A percentile compares a stretch with the other conserved stretches of the same genome.
phyloP scores from a whole-genome alignment of 2,797 vertebrate genomes.

The Alosa sapidissima region DNA sequence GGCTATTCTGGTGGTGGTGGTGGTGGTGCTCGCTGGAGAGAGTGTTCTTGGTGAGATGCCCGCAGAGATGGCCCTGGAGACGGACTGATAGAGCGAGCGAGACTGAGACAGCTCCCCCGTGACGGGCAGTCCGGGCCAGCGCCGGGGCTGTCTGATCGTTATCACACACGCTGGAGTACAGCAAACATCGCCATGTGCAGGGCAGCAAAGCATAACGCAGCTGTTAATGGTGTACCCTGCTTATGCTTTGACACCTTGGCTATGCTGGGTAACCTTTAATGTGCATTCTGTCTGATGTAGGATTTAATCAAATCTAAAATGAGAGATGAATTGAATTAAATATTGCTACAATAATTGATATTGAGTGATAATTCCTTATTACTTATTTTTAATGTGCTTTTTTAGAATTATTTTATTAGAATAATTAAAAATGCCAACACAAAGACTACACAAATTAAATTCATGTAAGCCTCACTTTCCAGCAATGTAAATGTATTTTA shows the following conservation, averaged over 20 bases:
- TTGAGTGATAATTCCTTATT: neutral
- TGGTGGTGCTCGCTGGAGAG: neutral
- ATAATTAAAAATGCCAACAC: neutral
- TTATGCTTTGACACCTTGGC: neutral
- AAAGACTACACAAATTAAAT: neutral
- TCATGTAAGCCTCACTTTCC: neutral
- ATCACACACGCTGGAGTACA: neutral
- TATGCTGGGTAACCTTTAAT: neutral
- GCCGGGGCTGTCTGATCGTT: neutral
- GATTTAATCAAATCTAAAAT: neutral
- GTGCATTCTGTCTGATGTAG: neutral
- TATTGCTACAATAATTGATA: neutral
- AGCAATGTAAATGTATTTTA: neutral
- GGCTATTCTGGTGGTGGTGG: neutral
- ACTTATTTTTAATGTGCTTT: neutral
- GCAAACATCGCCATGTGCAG: slow-evolving; percentile 4
- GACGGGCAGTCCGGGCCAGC: neutral
- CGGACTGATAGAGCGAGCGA: neutral
- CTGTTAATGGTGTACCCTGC: neutral
- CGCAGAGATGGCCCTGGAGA: slow-evolving; percentile 12
- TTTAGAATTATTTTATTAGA: neutral
- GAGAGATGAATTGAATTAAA: neutral
- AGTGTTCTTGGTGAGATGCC: slow-evolving; percentile 1
- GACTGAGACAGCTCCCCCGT: neutral
- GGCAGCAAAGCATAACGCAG: neutral